These are phyloP conservation scores for Meganola albula DNA, from an alignment of 2,888 invertebrate species.

Conservation along the genomic window DNA sequence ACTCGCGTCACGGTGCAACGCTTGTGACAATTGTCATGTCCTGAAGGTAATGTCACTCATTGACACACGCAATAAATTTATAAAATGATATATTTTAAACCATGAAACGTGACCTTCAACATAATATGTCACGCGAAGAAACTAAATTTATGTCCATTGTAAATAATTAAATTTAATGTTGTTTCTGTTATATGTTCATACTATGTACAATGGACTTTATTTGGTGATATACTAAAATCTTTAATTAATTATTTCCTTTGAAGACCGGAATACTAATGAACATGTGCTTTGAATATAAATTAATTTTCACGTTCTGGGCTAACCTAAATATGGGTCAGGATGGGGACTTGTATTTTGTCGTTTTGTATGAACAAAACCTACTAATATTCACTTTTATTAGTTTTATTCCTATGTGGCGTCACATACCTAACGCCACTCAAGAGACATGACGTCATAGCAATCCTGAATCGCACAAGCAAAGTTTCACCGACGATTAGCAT, in stretches of 20 bases:
- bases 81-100: conserved; percentile 42
- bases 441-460: too few species aligned
- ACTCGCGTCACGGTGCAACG: conserved; percentile 21
- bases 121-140: conserved; percentile 34
- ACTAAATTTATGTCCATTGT: conserved; percentile 24
- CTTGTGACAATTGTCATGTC: too few species aligned
- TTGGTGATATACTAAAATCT: conserved; percentile 6
- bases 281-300: too few species aligned
- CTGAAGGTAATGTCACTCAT: conserved; percentile 42
- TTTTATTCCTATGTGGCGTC: too few species aligned
- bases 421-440: too few species aligned
- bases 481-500: too few species aligned
- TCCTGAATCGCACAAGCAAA: too few species aligned
- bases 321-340: too few species aligned
- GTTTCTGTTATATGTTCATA: conserved; percentile 19
- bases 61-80: conserved; percentile 35
- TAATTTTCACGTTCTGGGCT: too few species aligned
- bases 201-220: conserved; percentile 14
- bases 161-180: conserved; percentile 23
- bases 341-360: too few species aligned
- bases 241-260: conserved; percentile 21
- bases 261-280: conserved; percentile 24
- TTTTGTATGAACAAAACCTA: too few species aligned
- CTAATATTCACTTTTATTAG: too few species aligned
- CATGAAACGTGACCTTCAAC: conserved; percentile 35